These are phyloP conservation scores for Carcharodon carcharias DNA, from an alignment of 2,797 vertebrate genomes.

Conservation along the genomic window DNA sequence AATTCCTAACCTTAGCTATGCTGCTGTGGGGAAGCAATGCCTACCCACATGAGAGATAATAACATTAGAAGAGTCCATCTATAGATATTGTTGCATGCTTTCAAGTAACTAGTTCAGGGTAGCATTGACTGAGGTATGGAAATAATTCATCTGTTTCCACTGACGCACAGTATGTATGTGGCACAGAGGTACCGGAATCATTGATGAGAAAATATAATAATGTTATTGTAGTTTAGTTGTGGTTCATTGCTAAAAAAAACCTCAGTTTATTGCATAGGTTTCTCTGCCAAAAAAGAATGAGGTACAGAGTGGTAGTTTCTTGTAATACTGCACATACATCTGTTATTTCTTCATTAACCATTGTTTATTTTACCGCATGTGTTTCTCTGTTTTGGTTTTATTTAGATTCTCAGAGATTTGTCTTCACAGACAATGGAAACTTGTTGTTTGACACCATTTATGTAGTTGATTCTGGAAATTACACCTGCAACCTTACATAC, in stretches of 20 bases:
- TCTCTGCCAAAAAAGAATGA: neutral
- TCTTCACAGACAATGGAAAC: constrained; percentile 35
- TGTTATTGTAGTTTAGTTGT: neutral
- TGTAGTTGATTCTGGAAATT: constrained; percentile 38
- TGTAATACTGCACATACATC: neutral
- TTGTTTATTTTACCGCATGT: neutral
- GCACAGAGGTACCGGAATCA: neutral
- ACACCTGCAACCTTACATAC: constrained; percentile 37
- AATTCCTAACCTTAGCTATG: neutral
- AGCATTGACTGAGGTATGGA: neutral
- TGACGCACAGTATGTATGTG: neutral
- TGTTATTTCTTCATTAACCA: neutral
- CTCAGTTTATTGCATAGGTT: neutral
- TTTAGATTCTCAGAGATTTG: constrained; percentile 36
- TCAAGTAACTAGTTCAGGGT: neutral
- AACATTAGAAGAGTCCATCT: neutral
- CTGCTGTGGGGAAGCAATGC: neutral
- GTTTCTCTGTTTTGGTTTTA: constrained; percentile 15
- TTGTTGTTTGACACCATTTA: constrained; percentile 35
- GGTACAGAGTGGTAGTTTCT: neutral
- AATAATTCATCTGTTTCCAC: neutral
- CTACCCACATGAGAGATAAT: neutral
- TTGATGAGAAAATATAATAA: neutral
- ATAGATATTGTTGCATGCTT: neutral
- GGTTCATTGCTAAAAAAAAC: neutral